Base-by-base conservation (phyloP, 2,888 invertebrate genomes). In the Lasioglossum lativentre region DNA sequence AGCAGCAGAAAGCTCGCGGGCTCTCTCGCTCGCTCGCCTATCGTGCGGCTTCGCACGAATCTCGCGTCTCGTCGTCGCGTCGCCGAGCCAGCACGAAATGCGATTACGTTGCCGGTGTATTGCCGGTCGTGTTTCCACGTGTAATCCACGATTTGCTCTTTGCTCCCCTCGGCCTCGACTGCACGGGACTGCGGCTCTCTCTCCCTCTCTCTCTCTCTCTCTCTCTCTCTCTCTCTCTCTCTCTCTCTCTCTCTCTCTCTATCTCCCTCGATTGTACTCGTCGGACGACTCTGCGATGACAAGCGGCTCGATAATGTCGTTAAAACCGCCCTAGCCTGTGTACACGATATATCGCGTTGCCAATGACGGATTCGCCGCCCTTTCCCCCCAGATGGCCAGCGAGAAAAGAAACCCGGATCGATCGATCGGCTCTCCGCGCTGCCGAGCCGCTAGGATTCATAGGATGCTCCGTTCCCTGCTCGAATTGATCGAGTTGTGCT, bases 41-140 rank as follows among this genome's bases (percentile, higher is more conserved):
- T 63, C 63, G 80, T 23, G 66, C 66, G 79, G 42, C 79, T 82
- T 82, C 79, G 74, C 80, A 79, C 79, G 80, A 81, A 74, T 81
- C 63, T 56, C 38, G 40, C 71, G 16, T 40, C 56, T 10, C 59
- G 45, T 30, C 30, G 45, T 66, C 79, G 70, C 30, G 45, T 66
- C 79, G 70, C 30, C 74, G n/a, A 79, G 59, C 42, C 66, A 30
- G 42, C 68, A 42, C 71, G 77, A 81, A 81, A 81, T 42, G 27
- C 63, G 83, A 83, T 83, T 83, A 82, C 66, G 38, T 23, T 34
- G 23, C 27, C 30, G 27, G n/a, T 40, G 73, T 59, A 72, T 77
- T 5, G 78, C 47, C 40, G 71, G 16, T 70, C 47, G 72, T 66
- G 72, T 81, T 77, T 52, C 75, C 70, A 19, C 71, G 40, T 72